Evolutionary conservation across 92 coral and sea anemone species (phyloP), one percentile per base, ranked within the genome.

Genomic region (Pocillopora grandis): DNA sequence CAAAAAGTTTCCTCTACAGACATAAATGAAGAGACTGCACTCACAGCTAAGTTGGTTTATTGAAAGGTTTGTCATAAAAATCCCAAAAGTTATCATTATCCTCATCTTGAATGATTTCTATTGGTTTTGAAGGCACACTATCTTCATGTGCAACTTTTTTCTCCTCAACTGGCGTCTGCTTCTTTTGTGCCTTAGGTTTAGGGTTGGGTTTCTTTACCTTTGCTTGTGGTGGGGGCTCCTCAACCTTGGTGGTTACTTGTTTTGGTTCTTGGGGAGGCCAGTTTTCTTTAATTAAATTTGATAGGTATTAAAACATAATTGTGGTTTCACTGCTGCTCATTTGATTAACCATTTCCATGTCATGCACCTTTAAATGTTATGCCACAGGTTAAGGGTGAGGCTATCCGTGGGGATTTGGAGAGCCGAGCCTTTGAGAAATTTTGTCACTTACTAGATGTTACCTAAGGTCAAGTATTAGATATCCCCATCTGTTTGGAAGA

Each of bases 21-120:
- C 52, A 42, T 42, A 42, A 42, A 42, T 12, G 3, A 15, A n/a
- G 31, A 65, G 3, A 17, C 42, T 37, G 15, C n/a, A 2, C 14
- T 71, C 36, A 19, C 65, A 66, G 76, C 58, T 14, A 42, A 42
- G 52, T 63, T 74, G 98, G 95, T 21, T 87, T 94, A 72, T 94
- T 89, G 61, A 96, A 96, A 66, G 98, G 98, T 71, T 90, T 91
- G 60, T 96, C 98, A 87, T 80, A 96, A 77, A 96, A 96, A 64
- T 92, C 94, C 98, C 98, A 96, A 84, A 96, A 96, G 84, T 87
- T 90, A 77, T 95, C 95, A 20, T 79, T 82, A 13, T 89, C 86
- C 35, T 77, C 87, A 61, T 52, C 86, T 20, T 88, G 82, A 59
- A 84, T 69, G 20, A 17, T 49, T 14, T 84, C 87, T 60, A 59